Evolutionary conservation across 1,140 invertebrate species (phyloP), one percentile per base, ranked within the genome.

Genomic region (Orius insidiosus): DNA sequence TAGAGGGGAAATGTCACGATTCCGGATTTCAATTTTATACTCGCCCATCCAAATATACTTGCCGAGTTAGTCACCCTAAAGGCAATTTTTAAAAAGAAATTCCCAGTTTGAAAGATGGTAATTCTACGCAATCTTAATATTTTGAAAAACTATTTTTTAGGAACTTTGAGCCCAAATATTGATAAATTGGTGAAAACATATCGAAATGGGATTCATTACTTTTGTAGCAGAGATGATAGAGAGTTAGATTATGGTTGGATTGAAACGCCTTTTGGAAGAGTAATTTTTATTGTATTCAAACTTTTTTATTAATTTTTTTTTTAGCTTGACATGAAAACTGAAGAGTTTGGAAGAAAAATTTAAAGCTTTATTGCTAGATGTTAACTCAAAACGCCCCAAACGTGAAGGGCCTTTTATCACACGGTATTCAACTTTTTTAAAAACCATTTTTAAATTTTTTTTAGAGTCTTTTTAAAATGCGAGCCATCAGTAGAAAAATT

Each of bases 21-120:
- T 4, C 60, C 68, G n/a, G 80, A 87, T 46, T 88, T 75, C 60
- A 70, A 84, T 53, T 75, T 67, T 57, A 56, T 84, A 2, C 60
- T 88, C 32, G 77, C 80, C 4, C 79, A 86, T 67, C 74, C 80
- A 3, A 72, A 77, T 56, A 81, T 88, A 48, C 58, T 87, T 46
- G 68, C 79, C 0, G 83, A 88, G 39, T 58, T 88, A 19, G 66
- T 82, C 2, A 63, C 69, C 0, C 65, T 88, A 37, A 66, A 80
- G 55, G 82, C 81, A 14, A 56, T 87, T 8, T 64, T 89, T 64
- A 85, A 78, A 53, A 74, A 63, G 46, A 74, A 72, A 53, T 86
- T 83, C 64, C 85, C 85, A 1, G 66, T 54, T 56, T 71, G 0
- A 72, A 69, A 56, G 54, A 50, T 49, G 80, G 80, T 62, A 53